Evolutionary conservation across 2,797 vertebrate species (phyloP).

Genomic region (Hypotaenidia philippensis): DNA sequence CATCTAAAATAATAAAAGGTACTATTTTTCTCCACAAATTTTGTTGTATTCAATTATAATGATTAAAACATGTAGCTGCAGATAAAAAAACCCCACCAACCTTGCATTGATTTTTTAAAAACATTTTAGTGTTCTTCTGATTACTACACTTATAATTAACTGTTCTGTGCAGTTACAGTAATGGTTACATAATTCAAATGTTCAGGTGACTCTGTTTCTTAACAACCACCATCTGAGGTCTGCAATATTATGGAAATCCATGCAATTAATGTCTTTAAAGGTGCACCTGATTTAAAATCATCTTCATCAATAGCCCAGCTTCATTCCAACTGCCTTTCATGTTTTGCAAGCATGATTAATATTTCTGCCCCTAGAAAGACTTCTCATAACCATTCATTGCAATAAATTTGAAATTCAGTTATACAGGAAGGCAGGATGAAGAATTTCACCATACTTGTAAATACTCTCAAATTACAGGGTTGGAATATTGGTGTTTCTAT

Average conservation of each 20-base stretch:
- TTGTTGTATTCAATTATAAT: not conserved
- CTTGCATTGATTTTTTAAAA: not conserved
- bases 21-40: not conserved
- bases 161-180: not conserved
- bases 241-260: not conserved
- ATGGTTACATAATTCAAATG: not conserved
- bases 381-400: conserved; percentile 14
- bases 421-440: not conserved
- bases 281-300: not conserved
- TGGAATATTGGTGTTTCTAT: not conserved
- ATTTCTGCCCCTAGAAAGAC: not conserved
- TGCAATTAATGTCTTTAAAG: not conserved
- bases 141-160: not conserved
- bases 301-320: not conserved
- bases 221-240: not conserved
- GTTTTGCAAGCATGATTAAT: conserved; percentile 42
- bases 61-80: not conserved
- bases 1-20: not conserved
- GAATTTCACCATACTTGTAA: conserved; percentile 6
- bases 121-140: not conserved
- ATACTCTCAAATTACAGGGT: not conserved
- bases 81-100: not conserved
- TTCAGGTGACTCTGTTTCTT: not conserved
- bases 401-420: conserved; percentile 32
- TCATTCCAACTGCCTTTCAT: not conserved